Evolutionary conservation across 2,888 invertebrate genomes (phyloP).

Genomic region (Stenchaetothrips biformis): DNA sequence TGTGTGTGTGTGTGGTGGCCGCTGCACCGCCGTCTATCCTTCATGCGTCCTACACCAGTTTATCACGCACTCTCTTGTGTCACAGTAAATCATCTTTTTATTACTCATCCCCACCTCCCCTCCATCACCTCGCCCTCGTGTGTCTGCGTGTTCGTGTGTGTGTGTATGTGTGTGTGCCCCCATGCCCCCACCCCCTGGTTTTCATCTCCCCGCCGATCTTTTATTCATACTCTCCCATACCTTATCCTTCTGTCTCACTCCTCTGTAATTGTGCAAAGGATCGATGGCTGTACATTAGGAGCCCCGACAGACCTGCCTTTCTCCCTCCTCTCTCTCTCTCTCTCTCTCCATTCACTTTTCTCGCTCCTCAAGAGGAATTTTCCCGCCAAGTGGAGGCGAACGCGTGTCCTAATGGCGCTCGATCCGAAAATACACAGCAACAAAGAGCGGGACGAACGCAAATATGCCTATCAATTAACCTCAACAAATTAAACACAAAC

Average conservation of each 20-base stretch:
- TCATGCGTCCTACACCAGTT: conserved; percentile 22
- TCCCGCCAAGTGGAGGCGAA: too few relatives aligned
- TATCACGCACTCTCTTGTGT: conserved; percentile 21
- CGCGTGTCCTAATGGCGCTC: too few relatives aligned
- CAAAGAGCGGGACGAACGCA: too few relatives aligned
- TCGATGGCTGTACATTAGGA: conserved; percentile 13
- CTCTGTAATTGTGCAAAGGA: conserved; percentile 13
- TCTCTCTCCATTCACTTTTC: not conserved
- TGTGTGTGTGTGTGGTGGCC: not conserved
- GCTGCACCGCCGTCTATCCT: conserved; percentile 13
- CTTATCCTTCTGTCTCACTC: conserved; percentile 24
- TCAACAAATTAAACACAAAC: too few relatives aligned
- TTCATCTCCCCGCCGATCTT: not conserved
- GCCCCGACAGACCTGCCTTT: not conserved
- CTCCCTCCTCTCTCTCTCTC: not conserved
- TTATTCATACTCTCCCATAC: conserved; percentile 20
- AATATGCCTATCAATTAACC: too few relatives aligned
- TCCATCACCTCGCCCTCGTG: not conserved
- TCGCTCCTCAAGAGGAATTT: too few relatives aligned
- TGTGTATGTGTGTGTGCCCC: not conserved
- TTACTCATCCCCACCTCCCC: conserved; percentile 18
- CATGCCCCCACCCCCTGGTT: not conserved
- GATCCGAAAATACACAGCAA: too few relatives aligned
- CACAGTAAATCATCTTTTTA: conserved; percentile 24
- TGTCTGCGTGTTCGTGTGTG: not conserved